phyloP scores from a whole-genome alignment of 2,797 vertebrate genomes.

The Valencia hispanica region DNA sequence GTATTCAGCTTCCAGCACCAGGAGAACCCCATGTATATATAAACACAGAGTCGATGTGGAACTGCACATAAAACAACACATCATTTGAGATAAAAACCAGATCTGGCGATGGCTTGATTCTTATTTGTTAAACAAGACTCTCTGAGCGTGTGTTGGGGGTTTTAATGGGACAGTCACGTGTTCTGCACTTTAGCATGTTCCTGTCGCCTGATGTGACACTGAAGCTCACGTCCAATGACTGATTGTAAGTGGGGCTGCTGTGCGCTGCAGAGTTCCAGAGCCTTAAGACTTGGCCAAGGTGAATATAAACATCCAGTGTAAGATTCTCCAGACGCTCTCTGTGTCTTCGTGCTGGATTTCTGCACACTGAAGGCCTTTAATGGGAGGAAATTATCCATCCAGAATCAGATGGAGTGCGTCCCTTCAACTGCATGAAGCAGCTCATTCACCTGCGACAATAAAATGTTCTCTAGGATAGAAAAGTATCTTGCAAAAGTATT shows the following conservation, averaged over 20 bases:
- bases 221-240: conserved; percentile 56
- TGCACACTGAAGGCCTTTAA: conserved; percentile 61
- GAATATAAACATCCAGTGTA: conserved; percentile 77
- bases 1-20: not conserved
- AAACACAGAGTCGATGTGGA: conserved; percentile 7
- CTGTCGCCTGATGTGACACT: conserved; percentile 61
- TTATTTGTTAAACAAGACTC: conserved; percentile 40
- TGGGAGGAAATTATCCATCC: conserved; percentile 67
- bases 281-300: conserved; percentile 68
- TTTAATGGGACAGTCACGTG: conserved; percentile 34
- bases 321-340: conserved; percentile 79
- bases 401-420: conserved; percentile 49
- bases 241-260: conserved; percentile 62
- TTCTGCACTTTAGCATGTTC: conserved; percentile 41
- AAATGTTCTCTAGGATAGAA: not conserved
- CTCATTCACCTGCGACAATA: conserved; percentile 11
- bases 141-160: conserved; percentile 39
- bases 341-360: conserved; percentile 66
- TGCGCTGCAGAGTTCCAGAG: conserved; percentile 77
- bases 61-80: conserved; percentile 16
- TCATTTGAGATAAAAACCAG: conserved; percentile 57
- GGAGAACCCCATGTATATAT: conserved; percentile 43
- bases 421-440: not conserved
- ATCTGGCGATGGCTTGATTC: conserved; percentile 42
- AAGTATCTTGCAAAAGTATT: not conserved